phyloP scores from a whole-genome alignment of 2,113 vertebrate genomes.

The human (Homo sapiens) region DNA sequence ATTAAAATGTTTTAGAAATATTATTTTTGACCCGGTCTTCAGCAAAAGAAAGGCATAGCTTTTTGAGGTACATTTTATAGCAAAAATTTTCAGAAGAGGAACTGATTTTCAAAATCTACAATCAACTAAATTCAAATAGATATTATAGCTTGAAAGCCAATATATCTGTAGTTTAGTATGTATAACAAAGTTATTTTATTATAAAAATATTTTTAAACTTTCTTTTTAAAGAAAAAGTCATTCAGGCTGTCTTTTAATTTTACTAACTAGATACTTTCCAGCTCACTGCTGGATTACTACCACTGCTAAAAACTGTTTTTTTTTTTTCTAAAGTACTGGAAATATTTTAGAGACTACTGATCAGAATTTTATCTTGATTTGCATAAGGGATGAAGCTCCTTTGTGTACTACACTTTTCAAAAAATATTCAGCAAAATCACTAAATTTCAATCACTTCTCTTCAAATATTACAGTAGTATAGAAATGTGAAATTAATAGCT shows the following conservation, averaged over 20 bases:
- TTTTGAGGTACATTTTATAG: background rate
- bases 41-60: constrained; percentile 9
- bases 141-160: background rate
- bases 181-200: background rate
- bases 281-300: background rate
- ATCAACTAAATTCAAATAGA: background rate
- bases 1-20: background rate
- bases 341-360: background rate
- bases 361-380: constrained; percentile 20
- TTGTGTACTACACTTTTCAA: background rate
- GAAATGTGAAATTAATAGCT: background rate
- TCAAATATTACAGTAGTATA: background rate
- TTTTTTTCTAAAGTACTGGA: background rate
- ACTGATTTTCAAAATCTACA: background rate
- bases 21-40: background rate
- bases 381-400: background rate
- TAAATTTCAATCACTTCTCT: background rate
- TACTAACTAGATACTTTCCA: background rate
- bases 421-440: constrained; percentile 9
- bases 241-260: background rate
- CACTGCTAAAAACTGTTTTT: background rate
- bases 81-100: background rate
- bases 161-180: background rate
- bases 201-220: background rate
- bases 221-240: background rate